Evolutionary conservation across 2,113 vertebrate species (phyloP), one percentile per base, ranked within the genome.

Genomic region (Rhizomys pruinosus): DNA sequence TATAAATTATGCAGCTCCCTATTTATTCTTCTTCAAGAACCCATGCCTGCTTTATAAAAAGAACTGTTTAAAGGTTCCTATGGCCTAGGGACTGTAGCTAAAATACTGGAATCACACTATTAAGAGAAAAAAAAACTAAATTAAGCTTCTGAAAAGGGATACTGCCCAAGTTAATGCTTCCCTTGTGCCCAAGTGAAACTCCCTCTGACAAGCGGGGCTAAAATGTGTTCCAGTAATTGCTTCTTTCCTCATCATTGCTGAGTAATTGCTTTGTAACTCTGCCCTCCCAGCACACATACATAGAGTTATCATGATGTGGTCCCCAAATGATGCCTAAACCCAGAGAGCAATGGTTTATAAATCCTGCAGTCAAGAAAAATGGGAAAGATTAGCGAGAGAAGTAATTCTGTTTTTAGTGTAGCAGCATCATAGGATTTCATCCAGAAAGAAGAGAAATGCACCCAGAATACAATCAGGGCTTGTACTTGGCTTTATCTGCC

Each of bases 71-170:
- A 94, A 97, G 92, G 17, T 94, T 77, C 85, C 87, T 71, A 94
- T 61, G 96, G 84, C 3, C 87, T 87, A 92, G 87, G 64, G 71
- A 44, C 64, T 72, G 71, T 37, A 94, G 81, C 63, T 84, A 94
- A 89, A 79, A 89, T 90, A 97, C 93, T 69, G 95, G 91, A 97
- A 96, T 92, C 52, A 93, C 73, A 86, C n/a, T 91, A 92, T 93
- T 95, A 88, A 96, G 74, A 55, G 52, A 71, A 81, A 66, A 61
- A 94, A 69, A 57, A 96, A 95, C 79, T 81, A 80, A 93, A 97
- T 91, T 96, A 97, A 95, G 84, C 61, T 92, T 73, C 73, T 79
- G 73, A 92, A 66, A 95, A 97, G 91, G 94, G 96, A 90, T 63
- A 91, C 16, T 27, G 16, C 91, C 37, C 57, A 55, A 20, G 95